Evolutionary conservation across 2,113 vertebrate species (phyloP).

Genomic region (Polyodon spathula): DNA sequence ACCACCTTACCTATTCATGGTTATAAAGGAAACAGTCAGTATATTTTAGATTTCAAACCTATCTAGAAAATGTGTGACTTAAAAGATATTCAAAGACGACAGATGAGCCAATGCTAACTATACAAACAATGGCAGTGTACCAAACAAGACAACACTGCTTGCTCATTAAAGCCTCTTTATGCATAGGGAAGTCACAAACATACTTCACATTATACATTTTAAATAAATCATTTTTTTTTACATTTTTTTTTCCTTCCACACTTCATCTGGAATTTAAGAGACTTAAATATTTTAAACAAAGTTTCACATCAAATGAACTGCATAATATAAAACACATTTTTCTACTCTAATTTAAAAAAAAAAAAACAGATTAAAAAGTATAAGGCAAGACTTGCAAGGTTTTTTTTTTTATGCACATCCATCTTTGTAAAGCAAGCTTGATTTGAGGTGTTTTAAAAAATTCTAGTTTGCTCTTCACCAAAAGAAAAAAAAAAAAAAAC

Average conservation of each 20-base stretch:
- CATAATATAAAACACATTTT: not conserved
- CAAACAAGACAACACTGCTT: not conserved
- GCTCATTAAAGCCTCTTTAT: conserved; percentile 1
- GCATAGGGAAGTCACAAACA: not conserved
- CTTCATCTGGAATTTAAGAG: not conserved
- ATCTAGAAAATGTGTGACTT: not conserved
- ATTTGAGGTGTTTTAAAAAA: not conserved
- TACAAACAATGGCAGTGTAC: not conserved
- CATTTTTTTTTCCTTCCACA: not conserved
- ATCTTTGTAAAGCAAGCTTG: conserved; percentile 7
- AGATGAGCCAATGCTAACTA: not conserved
- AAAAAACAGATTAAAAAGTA: not conserved
- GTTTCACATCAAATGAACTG: conserved; percentile 3
- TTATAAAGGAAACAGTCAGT: conserved; percentile 1
- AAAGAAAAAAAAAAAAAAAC: too few species aligned
- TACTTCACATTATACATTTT: not conserved
- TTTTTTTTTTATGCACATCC: conserved; percentile 2
- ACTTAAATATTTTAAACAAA: not conserved
- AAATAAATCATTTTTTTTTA: not conserved
- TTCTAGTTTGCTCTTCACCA: not conserved
- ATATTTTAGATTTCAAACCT: not conserved
- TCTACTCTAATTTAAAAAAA: not conserved
- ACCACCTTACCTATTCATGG: conserved; percentile 1
- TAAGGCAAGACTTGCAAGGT: not conserved
- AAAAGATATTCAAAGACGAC: not conserved